These are phyloP conservation scores for Protula sp. DNA, from an alignment of 2,888 invertebrate species.

Conservation along the genomic window DNA sequence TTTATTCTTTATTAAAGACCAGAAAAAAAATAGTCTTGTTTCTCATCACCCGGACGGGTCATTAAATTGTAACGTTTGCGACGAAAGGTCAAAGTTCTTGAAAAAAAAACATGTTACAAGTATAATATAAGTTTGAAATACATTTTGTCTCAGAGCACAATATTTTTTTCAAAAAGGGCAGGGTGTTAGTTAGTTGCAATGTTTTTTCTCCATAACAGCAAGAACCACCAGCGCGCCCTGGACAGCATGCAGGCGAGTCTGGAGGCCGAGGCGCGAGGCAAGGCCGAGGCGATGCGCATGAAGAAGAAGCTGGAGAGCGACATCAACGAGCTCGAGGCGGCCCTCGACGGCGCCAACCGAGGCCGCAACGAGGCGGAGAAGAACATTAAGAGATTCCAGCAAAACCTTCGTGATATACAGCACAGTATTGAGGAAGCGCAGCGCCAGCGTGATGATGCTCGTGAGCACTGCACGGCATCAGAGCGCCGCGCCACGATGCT, in stretches of 20 bases:
- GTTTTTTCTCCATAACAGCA: too few relatives aligned
- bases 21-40: too few relatives aligned
- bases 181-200: too few relatives aligned
- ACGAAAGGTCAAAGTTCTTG: too few relatives aligned
- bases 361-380: constrained; percentile 97
- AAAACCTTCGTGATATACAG: constrained; percentile 65
- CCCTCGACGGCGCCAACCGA: constrained; percentile 98
- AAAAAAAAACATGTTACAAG: too few relatives aligned
- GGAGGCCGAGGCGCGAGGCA: constrained; percentile 99
- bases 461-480: constrained; percentile 94
- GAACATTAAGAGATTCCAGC: constrained; percentile 96
- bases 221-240: constrained; percentile 98
- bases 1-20: too few relatives aligned
- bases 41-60: too few relatives aligned
- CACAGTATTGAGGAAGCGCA: constrained; percentile 96
- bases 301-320: constrained; percentile 99
- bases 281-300: constrained; percentile 99
- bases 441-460: constrained; percentile 93
- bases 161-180: too few relatives aligned
- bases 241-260: constrained; percentile 99
- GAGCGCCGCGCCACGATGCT: constrained; percentile 96
- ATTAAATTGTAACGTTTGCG: too few relatives aligned
- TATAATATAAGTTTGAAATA: too few relatives aligned
- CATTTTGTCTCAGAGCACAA: too few relatives aligned
- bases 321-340: constrained; percentile 99